Percentiles rank a stretch among this genome's conserved stretches.
Evolutionary conservation across 2,113 vertebrate genomes (phyloP).

Genomic region (Paedocypris sp.): DNA sequence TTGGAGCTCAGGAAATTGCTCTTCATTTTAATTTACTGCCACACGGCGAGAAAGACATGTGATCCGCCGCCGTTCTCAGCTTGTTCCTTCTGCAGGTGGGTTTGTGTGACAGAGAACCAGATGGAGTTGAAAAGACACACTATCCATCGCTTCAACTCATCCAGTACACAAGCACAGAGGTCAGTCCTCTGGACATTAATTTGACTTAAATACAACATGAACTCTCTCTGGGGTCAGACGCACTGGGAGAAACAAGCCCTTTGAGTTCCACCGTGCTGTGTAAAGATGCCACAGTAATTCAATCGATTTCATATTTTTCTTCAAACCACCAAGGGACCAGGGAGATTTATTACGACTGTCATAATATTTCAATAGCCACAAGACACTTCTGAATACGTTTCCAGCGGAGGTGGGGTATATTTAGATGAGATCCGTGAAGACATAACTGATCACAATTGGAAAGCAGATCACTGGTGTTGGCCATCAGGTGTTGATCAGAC

Average conservation of each 20-base stretch:
- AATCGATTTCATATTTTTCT: conserved; percentile 30
- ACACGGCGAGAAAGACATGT: conserved; percentile 57
- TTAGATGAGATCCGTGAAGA: conserved; percentile 40
- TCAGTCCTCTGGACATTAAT: conserved; percentile 34
- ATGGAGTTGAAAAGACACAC: background rate
- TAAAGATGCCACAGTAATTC: conserved; percentile 24
- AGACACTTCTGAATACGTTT: conserved; percentile 19
- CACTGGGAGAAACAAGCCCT: conserved; percentile 5
- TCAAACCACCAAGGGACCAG: background rate
- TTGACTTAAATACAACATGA: conserved; percentile 37
- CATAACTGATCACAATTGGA: conserved; percentile 20
- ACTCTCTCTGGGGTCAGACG: conserved; percentile 29
- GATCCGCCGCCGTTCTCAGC: conserved; percentile 39
- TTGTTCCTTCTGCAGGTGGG: conserved; percentile 44
- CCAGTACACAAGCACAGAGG: conserved; percentile 29
- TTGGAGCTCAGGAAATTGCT: conserved; percentile 66
- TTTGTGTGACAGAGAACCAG: conserved; percentile 19
- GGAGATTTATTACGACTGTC: conserved; percentile 45
- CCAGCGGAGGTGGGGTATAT: background rate
- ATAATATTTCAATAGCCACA: conserved; percentile 49
- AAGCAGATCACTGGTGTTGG: conserved; percentile 49
- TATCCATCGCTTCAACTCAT: conserved; percentile 5
- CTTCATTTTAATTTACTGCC: conserved; percentile 61
- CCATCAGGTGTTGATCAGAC: conserved; percentile 19
- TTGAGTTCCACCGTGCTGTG: conserved; percentile 7